Conservation (phyloP, 2,888 invertebrate species). For the Nebria brevicollis region DNA sequence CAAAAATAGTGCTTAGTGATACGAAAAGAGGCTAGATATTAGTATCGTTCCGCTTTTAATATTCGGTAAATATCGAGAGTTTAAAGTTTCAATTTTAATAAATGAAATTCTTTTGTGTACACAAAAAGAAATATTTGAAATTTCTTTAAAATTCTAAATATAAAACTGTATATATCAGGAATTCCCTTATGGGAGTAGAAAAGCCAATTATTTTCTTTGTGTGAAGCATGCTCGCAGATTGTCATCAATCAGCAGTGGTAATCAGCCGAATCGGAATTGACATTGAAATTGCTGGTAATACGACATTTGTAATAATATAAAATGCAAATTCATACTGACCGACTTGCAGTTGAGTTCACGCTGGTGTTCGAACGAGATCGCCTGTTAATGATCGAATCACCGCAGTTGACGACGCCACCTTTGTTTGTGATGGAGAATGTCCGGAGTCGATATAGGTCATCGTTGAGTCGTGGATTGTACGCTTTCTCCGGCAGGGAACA, state of each 20-base stretch:
- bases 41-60: too few relatives aligned
- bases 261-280: background rate
- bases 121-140: too few relatives aligned
- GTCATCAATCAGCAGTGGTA: background rate
- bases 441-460: constrained; percentile 84
- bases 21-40: too few relatives aligned
- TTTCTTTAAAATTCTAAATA: too few relatives aligned
- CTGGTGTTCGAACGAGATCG: constrained; percentile 88
- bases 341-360: constrained; percentile 85
- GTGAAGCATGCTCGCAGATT: background rate
- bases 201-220: too few relatives aligned
- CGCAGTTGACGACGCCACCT: constrained; percentile 88
- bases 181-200: too few relatives aligned
- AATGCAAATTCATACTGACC: constrained; percentile 64
- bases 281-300: background rate
- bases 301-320: background rate
- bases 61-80: too few relatives aligned
- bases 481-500: constrained; percentile 88
- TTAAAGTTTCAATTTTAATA: too few relatives aligned
- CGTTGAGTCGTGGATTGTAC: constrained; percentile 84
- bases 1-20: too few relatives aligned
- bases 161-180: too few relatives aligned
- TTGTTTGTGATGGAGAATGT: constrained; percentile 90
- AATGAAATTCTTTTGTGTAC: too few relatives aligned
- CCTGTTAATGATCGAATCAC: constrained; percentile 87